Evolutionary conservation across 1,140 invertebrate species (phyloP), one percentile per base, ranked within the genome.

Genomic region (Aphis craccivora): DNA sequence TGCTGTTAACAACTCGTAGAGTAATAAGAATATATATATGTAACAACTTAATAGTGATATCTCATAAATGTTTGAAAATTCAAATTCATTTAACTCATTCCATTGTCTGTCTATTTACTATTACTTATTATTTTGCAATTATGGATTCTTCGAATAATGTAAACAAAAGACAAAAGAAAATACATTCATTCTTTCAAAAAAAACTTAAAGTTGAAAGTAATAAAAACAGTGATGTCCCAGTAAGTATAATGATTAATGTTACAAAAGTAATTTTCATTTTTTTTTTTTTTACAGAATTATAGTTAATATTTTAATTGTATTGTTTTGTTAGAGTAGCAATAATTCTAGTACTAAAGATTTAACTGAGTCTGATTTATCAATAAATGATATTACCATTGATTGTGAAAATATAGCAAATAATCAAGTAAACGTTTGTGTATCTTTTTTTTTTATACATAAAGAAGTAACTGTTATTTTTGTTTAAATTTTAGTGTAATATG

Each of bases 351-450:
- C 67, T 35, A 76, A 76, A 25, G 30, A 76, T 76, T n/a, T 35
- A 76, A 76, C 3, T 35, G 30, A 76, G 67, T 76, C 67, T n/a
- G 67, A 76, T 76, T 8, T 76, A 35, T 76, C 67, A 30, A 30
- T 76, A 76, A 76, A 76, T 76, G 30, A 76, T 76, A 76, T 35
- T n/a, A 76, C 67, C 30, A 30, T 76, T 76, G 67, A 76, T 76
- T 76, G 67, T 76, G 67, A 76, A 76, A 76, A 76, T 76, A n/a
- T 76, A 76, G 67, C 67, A 76, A n/a, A 76, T 76, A 76, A 76
- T 76, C 67, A 76, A 76, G 67, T 76, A 76, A 76, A 30, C 67
- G 30, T 76, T 76, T 76, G 30, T n/a, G 3, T 76, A 9, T 35
- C 9, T 76, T 76, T 76, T 76, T 76, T 76, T 76, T 76, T 76